These are phyloP conservation scores for Galago senegalensis DNA, from an alignment of 2,797 vertebrate species.

Conservation along the genomic window DNA sequence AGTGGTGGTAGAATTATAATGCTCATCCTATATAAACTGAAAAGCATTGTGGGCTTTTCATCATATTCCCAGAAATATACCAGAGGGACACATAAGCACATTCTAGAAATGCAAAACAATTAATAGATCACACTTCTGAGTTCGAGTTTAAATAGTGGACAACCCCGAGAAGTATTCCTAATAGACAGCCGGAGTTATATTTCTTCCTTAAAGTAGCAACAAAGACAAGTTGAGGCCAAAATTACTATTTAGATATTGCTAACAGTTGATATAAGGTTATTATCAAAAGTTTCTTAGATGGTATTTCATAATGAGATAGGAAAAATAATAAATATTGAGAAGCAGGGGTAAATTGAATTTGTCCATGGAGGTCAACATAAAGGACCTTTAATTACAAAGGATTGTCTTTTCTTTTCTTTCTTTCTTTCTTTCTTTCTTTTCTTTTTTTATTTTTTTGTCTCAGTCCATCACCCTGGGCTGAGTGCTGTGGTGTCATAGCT, in stretches of 20 bases:
- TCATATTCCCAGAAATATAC: slow-evolving; percentile 1
- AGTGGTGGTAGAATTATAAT: neutral
- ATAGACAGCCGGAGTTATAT: neutral
- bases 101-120: slow-evolving; percentile 38
- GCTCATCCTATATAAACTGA: slow-evolving; percentile 9
- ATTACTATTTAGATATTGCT: neutral
- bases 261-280: neutral
- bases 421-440: too few relatives aligned
- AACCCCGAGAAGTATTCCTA: neutral
- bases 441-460: too few relatives aligned
- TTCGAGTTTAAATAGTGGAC: neutral
- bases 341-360: neutral
- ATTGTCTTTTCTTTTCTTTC: neutral
- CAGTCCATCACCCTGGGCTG: too few relatives aligned
- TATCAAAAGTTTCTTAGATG: neutral
- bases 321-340: slow-evolving; percentile 47
- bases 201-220: neutral
- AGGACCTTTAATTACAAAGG: neutral
- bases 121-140: neutral
- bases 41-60: neutral
- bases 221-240: neutral
- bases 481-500: too few relatives aligned
- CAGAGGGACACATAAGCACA: neutral
- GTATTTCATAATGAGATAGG: slow-evolving; percentile 10
- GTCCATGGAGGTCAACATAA: neutral